Percentiles rank a stretch among this genome's conserved stretches.
These are phyloP conservation scores for Chloromyia formosa DNA, from an alignment of 2,888 invertebrate genomes.

Conservation along the genomic window DNA sequence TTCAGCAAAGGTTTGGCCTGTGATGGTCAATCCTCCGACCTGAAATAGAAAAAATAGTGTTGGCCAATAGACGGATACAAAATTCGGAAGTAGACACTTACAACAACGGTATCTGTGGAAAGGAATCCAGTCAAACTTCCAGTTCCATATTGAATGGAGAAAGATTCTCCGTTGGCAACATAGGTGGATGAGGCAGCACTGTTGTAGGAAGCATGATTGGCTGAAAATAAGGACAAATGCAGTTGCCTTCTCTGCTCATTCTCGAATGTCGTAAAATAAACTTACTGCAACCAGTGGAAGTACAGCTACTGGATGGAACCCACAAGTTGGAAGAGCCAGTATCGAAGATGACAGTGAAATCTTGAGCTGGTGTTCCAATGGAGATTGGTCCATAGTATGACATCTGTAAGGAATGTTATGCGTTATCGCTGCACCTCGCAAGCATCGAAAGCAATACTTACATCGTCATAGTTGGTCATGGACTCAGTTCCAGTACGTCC, in stretches of 20 bases:
- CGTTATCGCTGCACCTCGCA: background rate
- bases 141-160: slow-evolving; percentile 17
- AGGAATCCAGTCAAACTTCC: slow-evolving; percentile 84
- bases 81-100: background rate
- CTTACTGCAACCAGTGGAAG: slow-evolving; percentile 63
- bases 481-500: slow-evolving; percentile 66
- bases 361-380: slow-evolving; percentile 88
- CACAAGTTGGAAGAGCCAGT: slow-evolving; percentile 97
- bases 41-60: slow-evolving; percentile 63
- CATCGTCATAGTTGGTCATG: slow-evolving; percentile 12
- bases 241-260: background rate
- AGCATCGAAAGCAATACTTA: background rate
- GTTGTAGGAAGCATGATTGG: slow-evolving; percentile 69
- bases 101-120: slow-evolving; percentile 66
- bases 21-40: slow-evolving; percentile 74
- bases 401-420: background rate
- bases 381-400: slow-evolving; percentile 85
- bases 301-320: slow-evolving; percentile 90
- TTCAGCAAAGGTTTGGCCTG: slow-evolving; percentile 89
- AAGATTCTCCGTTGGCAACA: slow-evolving; percentile 51
- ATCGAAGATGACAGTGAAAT: slow-evolving; percentile 92
- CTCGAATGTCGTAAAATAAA: background rate
- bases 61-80: background rate
- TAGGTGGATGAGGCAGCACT: slow-evolving; percentile 1
- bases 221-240: background rate